phyloP scores from a whole-genome alignment of 2,888 invertebrate genomes.

The Habroteleia sp. region DNA sequence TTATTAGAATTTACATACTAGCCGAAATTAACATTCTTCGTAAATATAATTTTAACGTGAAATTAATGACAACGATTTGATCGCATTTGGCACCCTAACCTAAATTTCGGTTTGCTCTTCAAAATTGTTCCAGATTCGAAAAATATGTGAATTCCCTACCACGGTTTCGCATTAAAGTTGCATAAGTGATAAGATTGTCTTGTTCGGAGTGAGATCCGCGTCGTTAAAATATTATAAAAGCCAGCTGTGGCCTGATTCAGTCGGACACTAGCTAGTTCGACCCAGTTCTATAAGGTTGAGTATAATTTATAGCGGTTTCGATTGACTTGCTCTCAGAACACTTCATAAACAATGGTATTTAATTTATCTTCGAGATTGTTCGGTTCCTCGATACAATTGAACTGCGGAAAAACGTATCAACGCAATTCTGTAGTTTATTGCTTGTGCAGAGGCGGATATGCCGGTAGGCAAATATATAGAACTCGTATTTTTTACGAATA shows the following conservation, averaged over 20 bases:
- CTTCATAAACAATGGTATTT: constrained; percentile 56
- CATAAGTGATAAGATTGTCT: constrained; percentile 55
- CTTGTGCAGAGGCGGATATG: background rate
- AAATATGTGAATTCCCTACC: constrained; percentile 46
- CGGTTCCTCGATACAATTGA: constrained; percentile 19
- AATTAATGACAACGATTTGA: too few relatives aligned
- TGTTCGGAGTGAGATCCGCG: constrained; percentile 27
- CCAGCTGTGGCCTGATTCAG: constrained; percentile 55
- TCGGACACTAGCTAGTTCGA: constrained; percentile 36
- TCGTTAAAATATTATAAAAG: constrained; percentile 58
- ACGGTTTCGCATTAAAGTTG: constrained; percentile 55
- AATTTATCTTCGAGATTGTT: constrained; percentile 40
- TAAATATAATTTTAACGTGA: too few relatives aligned
- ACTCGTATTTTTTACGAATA: too few relatives aligned
- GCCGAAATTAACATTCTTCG: too few relatives aligned
- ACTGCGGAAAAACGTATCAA: constrained; percentile 15
- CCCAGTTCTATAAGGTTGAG: constrained; percentile 49
- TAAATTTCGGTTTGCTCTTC: constrained; percentile 19
- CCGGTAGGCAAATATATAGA: too few relatives aligned
- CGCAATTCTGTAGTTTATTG: constrained; percentile 13
- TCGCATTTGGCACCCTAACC: constrained; percentile 30
- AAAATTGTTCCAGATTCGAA: constrained; percentile 40
- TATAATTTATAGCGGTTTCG: constrained; percentile 59
- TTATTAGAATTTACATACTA: too few relatives aligned
- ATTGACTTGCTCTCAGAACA: constrained; percentile 35